Evolutionary conservation across 2,113 vertebrate species (phyloP), one percentile per base, ranked within the genome.

Genomic region (Antigone vipio): DNA sequence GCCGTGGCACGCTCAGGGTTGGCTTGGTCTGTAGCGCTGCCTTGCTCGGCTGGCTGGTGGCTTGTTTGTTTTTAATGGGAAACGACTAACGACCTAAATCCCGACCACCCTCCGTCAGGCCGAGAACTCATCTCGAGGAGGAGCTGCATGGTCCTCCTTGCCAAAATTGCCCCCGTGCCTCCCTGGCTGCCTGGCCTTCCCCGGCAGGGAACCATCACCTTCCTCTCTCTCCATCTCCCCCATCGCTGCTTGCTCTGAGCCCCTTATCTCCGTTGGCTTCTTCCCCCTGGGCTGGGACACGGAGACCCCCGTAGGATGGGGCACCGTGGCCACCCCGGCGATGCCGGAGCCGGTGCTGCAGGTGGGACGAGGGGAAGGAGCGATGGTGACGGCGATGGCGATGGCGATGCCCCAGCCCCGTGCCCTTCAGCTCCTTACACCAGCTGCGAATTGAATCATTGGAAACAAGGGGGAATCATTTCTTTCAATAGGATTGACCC

Each of bases 361-460:
- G 32, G 4, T 3, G 5, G 62, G 64, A 38, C 17, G 6, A n/a
- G 38, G 55, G n/a, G 29, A 34, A 42, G 55, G 20, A 84, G 62
- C 22, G 0, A 42, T 42, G 12, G 40, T 5, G 40, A 40, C 11
- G 40, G 11, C 10, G 40, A 42, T 42, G 40, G 11, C 40, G 11
- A 40, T 40, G 40, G 10, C 40, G 11, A 9, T 6, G 23, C 21
- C 77, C 55, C 34, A 11, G 35, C 49, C 45, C 91, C 68, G 49
- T 44, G 26, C 12, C 35, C 40, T n/a, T 53, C 60, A 60, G 32
- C 88, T 92, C 78, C 94, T 68, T 15, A 0, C 87, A 77, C 85
- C 91, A 93, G 66, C 80, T 92, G 95, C 62, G 92, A 95, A 95
- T 56, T 7, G 20, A 73, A 35, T 87, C 30, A 32, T 30, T 92